Base-by-base conservation (phyloP, 2,888 invertebrate genomes). In the Megastigmus dorsalis region DNA sequence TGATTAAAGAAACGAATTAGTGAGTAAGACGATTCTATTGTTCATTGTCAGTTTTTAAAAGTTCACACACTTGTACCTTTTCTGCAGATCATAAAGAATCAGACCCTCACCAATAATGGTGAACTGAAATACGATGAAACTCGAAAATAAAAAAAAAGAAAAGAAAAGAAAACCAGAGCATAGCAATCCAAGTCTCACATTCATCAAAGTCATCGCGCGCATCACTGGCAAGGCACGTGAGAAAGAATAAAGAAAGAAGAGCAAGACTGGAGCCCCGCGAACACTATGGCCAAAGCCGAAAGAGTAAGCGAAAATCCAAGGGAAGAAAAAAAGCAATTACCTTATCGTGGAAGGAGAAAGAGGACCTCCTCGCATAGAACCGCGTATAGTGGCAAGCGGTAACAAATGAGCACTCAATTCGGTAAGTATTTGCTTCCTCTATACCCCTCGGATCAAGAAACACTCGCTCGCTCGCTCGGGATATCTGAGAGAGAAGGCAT, bases 391-490 rank as follows among this genome's bases (percentile, higher is more conserved):
- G 36, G 18, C 54, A 45, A 26, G 63, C 66, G 74, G 79, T 82
- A 82, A 84, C 84, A 83, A 85, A 84, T 80, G 79, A 83, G 73
- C 81, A 15, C 63, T 55, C 55, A 55, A 71, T 71, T 18, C 45
- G 41, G 4, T 5, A 36, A 57, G 18, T 38, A 48, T 59, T 50
- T 36, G 38, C 23, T 5, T 43, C 26, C 33, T 52, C 52, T 36
- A 2, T 13, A 15, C 30, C 45, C n/a, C 45, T 7, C 26, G 23
- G 10, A 26, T 38, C 26, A 20, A 55, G 15, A 33, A n/a, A n/a
- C n/a, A n/a, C n/a, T n/a, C n/a, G n/a, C n/a, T n/a, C n/a, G n/a
- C n/a, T n/a, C n/a, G n/a, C n/a, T n/a, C n/a, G n/a, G n/a, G n/a
- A n/a, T n/a, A n/a, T n/a, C n/a, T n/a, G n/a, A 30, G 59, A 48